Conservation (phyloP, 2,888 invertebrate genomes). For the Campoplex nolae region DNA sequence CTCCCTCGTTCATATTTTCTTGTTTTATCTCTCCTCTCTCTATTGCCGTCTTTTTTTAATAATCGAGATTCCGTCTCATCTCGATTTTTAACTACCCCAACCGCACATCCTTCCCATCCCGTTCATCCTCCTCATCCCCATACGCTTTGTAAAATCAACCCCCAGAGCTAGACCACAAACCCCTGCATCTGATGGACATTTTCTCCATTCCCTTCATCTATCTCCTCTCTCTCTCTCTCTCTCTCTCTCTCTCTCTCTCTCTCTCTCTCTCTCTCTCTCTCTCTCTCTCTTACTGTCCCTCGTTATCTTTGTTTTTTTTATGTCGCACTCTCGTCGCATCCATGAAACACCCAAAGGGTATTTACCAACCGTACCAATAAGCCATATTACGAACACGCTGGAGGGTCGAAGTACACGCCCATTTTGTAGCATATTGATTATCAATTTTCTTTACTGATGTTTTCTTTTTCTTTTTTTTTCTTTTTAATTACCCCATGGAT, state of each 20-base stretch:
- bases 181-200: conserved; percentile 45
- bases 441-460: neutral
- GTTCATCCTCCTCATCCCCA: conserved; percentile 1
- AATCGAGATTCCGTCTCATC: conserved; percentile 44
- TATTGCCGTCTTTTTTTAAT: neutral
- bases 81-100: conserved; percentile 41
- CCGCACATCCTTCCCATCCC: conserved; percentile 26
- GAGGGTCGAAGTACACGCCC: neutral
- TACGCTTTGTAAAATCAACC: conserved; percentile 48
- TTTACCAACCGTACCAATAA: conserved; percentile 6
- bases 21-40: conserved; percentile 9
- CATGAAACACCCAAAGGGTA: neutral
- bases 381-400: conserved; percentile 1
- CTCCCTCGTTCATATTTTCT: conserved; percentile 3
- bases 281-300: neutral
- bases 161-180: conserved; percentile 26
- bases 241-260: neutral
- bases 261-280: neutral
- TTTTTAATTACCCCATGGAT: neutral
- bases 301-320: neutral
- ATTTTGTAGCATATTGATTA: neutral
- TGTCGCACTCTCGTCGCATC: conserved; percentile 1
- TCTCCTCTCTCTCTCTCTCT: conserved; percentile 3
- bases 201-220: conserved; percentile 13
- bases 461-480: neutral